Evolutionary conservation across 2,888 invertebrate genomes (phyloP).

Genomic region (Synanthedon myopaeformis): DNA sequence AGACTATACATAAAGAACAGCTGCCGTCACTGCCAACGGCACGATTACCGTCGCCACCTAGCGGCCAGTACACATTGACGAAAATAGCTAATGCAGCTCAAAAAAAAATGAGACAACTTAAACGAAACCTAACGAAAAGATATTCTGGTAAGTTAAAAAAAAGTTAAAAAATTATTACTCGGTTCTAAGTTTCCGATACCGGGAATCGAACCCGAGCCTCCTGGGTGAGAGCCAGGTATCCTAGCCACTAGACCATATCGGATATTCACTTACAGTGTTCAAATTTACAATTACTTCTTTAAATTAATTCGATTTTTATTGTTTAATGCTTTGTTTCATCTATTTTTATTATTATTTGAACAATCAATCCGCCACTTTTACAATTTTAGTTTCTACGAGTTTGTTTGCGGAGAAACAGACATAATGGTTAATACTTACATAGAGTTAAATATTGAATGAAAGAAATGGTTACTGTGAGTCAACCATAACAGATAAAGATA

Average conservation of each 20-base stretch:
- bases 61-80: slow-evolving; percentile 74
- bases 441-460: too few species aligned
- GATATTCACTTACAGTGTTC: slow-evolving; percentile 15
- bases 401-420: too few species aligned
- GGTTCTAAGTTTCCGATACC: slow-evolving; percentile 67
- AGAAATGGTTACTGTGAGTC: too few species aligned
- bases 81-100: slow-evolving; percentile 74
- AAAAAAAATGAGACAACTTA: slow-evolving; percentile 74
- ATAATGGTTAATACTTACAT: too few species aligned
- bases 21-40: slow-evolving; percentile 46
- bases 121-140: slow-evolving; percentile 74
- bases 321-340: too few species aligned
- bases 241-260: slow-evolving; percentile 75
- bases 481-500: too few species aligned
- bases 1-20: slow-evolving; percentile 21
- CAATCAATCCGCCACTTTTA: too few species aligned
- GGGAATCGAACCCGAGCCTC: slow-evolving; percentile 75
- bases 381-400: too few species aligned
- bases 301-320: too few species aligned
- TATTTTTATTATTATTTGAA: too few species aligned
- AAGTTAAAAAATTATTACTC: too few species aligned
- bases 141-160: slow-evolving; percentile 40
- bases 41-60: slow-evolving; percentile 72
- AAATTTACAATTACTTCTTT: too few species aligned
- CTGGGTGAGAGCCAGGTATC: slow-evolving; percentile 73